phyloP scores from a whole-genome alignment of 2,113 vertebrate species.

The Geothlypis trichas region DNA sequence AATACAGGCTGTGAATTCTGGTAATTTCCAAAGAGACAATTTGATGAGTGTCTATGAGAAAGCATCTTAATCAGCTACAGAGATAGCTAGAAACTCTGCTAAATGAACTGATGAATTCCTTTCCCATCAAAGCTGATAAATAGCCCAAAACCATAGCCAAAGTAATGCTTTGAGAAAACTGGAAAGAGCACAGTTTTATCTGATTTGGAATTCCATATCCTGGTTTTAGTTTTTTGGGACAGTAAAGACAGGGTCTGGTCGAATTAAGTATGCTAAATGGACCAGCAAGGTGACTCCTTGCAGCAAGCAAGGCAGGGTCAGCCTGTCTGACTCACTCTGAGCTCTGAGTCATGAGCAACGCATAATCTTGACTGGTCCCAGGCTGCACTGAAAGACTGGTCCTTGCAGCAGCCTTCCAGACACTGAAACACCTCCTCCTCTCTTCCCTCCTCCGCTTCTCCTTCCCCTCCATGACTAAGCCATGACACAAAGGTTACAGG shows the following conservation, averaged over 20 bases:
- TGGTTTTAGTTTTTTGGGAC: background rate
- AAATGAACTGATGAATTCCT: background rate
- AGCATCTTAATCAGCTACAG: background rate
- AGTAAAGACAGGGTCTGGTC: background rate
- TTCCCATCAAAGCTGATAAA: background rate
- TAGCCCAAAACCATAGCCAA: background rate
- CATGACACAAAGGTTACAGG: background rate
- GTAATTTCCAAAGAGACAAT: background rate
- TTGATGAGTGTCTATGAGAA: background rate
- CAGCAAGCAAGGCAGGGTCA: background rate
- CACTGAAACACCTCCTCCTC: background rate
- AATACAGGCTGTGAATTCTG: background rate
- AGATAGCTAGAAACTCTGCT: background rate
- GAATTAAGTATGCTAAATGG: background rate
- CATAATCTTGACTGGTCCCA: background rate
- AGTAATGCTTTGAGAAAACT: background rate
- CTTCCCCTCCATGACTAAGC: background rate
- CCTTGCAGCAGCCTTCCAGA: background rate
- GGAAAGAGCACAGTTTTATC: background rate
- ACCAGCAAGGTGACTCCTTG: background rate
- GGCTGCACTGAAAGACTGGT: background rate
- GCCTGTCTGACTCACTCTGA: background rate
- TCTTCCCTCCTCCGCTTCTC: background rate
- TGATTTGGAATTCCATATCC: background rate
- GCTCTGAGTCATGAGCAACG: background rate